Base-by-base conservation (phyloP, 2,888 invertebrate genomes). In the Yponomeuta malinellus region DNA sequence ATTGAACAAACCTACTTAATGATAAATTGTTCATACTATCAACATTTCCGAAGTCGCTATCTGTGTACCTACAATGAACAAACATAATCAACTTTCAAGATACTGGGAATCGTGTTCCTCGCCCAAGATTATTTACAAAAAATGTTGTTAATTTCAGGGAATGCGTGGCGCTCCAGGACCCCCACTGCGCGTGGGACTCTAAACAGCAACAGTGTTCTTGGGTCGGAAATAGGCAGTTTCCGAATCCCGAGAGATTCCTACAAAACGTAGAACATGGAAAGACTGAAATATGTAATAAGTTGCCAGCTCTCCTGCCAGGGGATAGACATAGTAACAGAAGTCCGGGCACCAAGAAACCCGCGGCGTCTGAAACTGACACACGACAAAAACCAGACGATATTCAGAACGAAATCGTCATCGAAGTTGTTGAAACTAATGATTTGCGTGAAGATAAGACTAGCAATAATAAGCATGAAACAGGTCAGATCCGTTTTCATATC, bases 181-280 rank as follows among this genome's bases (percentile, higher is more conserved):
- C 99, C 0, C 98, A 99, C 85, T 99, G 99, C 88, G 98, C 98
- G 31, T 99, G 99, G 99, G 97, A 98, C 83, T 94, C 95, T 8
- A 94, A 93, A 74, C 93, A 93, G 75, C 94, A 93, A 77, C 93
- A 94, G 77, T 94, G 94, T 80, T 85, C 90, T 75, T 92, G 92
- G 90, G 92, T 93, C 70, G 91, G 92, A 75, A 91, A 92, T 78
- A 83, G 93, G 81, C 90, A 93, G 78, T 93, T 93, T 82, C 93
- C 94, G 77, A 93, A 93, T 81, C 93, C 94, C 66, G 94, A 94
- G 78, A 92, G 94, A 76, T 93, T 95, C 81, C 93, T 95, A 79
- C 96, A 96, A 88, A 96, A 96, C 84, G 94, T 96, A 77, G 91
- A 93, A 77, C 93, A 93, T 78, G 96, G 96, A 81, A 95, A 95